These are phyloP conservation scores for Fundulus diaphanus DNA, from an alignment of 2,797 vertebrate species.

Conservation along the genomic window DNA sequence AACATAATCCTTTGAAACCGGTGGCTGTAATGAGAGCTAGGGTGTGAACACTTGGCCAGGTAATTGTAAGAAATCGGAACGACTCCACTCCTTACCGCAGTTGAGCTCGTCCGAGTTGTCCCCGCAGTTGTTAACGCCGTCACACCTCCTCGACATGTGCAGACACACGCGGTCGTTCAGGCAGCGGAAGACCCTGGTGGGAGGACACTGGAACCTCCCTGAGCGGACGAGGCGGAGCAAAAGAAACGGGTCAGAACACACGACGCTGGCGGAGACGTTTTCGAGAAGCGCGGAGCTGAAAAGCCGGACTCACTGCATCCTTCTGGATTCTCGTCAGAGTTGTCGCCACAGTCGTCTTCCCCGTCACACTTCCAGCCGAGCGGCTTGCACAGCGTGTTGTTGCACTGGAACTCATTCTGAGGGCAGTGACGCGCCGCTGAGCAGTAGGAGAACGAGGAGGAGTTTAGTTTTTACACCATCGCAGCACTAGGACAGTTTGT, in stretches of 20 bases:
- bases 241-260: neutral
- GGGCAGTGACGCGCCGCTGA: constrained; percentile 88
- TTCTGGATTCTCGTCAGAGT: constrained; percentile 93
- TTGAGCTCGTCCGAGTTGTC: constrained; percentile 91
- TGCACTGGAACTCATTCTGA: constrained; percentile 95
- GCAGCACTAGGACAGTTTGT: neutral
- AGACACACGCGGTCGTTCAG: constrained; percentile 94
- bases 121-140: constrained; percentile 91
- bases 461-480: neutral
- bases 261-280: neutral
- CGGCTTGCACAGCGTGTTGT: constrained; percentile 96
- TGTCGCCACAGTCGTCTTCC: constrained; percentile 96
- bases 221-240: neutral
- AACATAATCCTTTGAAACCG: too few relatives aligned
- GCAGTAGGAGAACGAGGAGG: neutral
- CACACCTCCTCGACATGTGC: constrained; percentile 88
- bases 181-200: constrained; percentile 93
- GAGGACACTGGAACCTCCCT: constrained; percentile 93
- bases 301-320: constrained; percentile 86
- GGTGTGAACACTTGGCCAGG: neutral
- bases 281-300: neutral
- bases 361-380: constrained; percentile 96
- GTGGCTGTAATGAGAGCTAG: neutral
- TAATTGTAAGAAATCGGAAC: neutral
- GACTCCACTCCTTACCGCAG: constrained; percentile 84